These are phyloP conservation scores for Accipiter cooperii DNA, from an alignment of 2,113 vertebrate genomes.

Conservation along the genomic window DNA sequence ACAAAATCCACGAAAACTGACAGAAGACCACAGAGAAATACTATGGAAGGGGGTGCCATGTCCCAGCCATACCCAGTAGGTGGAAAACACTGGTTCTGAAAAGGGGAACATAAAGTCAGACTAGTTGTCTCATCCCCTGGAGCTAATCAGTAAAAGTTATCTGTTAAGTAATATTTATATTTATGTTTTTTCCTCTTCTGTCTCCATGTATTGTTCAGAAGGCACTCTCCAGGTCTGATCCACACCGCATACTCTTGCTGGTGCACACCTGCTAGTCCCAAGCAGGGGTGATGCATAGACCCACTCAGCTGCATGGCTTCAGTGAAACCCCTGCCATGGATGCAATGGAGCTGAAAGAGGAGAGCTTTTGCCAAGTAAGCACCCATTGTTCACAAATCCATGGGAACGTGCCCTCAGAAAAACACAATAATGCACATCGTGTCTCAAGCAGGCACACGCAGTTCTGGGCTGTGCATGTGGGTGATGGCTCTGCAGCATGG, in stretches of 20 bases:
- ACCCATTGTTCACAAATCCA: rapidly evolving
- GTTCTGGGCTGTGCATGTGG: rapidly evolving
- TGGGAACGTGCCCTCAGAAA: background rate
- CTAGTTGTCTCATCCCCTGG: background rate
- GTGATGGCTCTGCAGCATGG: rapidly evolving
- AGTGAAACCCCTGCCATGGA: background rate
- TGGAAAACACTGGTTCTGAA: background rate
- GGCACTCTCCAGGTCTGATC: too few species aligned
- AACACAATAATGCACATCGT: rapidly evolving
- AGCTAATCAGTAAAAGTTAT: background rate
- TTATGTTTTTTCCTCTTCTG: background rate
- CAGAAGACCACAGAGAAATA: background rate
- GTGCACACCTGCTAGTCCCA: background rate
- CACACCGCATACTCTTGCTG: rapidly evolving
- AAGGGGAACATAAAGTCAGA: background rate
- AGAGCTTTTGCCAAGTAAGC: rapidly evolving
- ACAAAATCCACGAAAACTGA: background rate
- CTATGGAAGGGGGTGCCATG: rapidly evolving
- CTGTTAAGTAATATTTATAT: background rate
- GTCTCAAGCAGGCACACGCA: rapidly evolving
- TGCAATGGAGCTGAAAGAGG: rapidly evolving
- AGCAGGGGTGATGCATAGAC: rapidly evolving
- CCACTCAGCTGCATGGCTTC: rapidly evolving
- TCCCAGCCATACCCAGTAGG: rapidly evolving
- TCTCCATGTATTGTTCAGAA: background rate